Evolutionary conservation across 2,888 invertebrate genomes (phyloP).

Genomic region (Sthenelais limicola): DNA sequence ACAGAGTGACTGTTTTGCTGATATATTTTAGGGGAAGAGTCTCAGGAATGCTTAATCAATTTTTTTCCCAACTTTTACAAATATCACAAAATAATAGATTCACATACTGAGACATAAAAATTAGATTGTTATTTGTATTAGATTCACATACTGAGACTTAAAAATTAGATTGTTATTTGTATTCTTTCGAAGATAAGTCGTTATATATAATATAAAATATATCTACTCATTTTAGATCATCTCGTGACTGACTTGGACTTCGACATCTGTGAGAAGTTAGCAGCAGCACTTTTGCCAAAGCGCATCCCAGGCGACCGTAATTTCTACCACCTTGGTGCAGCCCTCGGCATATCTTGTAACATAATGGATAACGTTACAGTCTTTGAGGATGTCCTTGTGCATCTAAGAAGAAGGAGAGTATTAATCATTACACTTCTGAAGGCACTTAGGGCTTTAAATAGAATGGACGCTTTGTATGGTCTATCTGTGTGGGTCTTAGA

Average conservation of each 20-base stretch:
- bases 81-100: too few species aligned
- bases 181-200: neutral
- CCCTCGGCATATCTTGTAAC: slow-evolving; percentile 18
- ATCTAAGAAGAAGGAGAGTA: neutral
- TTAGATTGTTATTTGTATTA: neutral
- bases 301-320: slow-evolving; percentile 8
- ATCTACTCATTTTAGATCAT: slow-evolving; percentile 4
- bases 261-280: slow-evolving; percentile 6
- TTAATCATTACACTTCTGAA: neutral
- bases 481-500: slow-evolving; percentile 4
- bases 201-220: neutral
- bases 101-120: neutral
- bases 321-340: slow-evolving; percentile 15
- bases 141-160: neutral
- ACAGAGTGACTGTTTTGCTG: too few species aligned
- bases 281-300: neutral
- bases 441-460: neutral
- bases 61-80: too few species aligned
- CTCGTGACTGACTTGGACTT: slow-evolving; percentile 24
- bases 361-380: neutral
- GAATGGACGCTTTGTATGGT: neutral
- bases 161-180: neutral
- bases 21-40: too few species aligned
- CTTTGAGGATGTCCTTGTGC: slow-evolving; percentile 11
- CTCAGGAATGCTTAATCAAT: too few species aligned